Evolutionary conservation across 2,888 invertebrate genomes (phyloP).

Genomic region (Tipula unca): DNA sequence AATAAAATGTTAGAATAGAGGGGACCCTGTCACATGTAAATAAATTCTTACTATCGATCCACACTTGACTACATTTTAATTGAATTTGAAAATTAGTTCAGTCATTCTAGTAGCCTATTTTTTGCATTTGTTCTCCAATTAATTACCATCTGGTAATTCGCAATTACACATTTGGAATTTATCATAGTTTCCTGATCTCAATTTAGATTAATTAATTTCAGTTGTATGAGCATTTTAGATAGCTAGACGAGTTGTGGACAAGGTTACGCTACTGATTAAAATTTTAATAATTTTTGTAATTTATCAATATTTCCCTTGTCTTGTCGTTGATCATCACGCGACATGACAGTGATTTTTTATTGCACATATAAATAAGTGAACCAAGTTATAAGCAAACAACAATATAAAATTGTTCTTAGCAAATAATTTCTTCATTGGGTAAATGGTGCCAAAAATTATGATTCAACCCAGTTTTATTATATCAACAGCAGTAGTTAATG

Average conservation of each 20-base stretch:
- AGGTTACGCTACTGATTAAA: background rate
- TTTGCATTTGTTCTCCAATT: background rate
- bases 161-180: background rate
- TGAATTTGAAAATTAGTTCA: background rate
- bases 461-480: background rate
- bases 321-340: background rate
- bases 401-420: background rate
- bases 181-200: background rate
- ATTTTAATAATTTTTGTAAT: background rate
- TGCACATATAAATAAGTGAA: background rate
- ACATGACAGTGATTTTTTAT: background rate
- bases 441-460: background rate
- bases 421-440: background rate
- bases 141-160: background rate
- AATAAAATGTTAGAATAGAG: no score
- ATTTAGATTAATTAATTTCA: background rate
- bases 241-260: background rate
- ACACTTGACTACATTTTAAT: no score
- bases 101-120: background rate
- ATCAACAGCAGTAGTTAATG: background rate
- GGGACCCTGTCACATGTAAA: no score
- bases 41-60: no score
- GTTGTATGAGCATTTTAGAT: background rate
- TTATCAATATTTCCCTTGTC: background rate
- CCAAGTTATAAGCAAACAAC: background rate